Percentiles rank a stretch among this genome's conserved stretches.
phyloP scores from a whole-genome alignment of 2,888 invertebrate genomes.

The Epicampocera succincta region DNA sequence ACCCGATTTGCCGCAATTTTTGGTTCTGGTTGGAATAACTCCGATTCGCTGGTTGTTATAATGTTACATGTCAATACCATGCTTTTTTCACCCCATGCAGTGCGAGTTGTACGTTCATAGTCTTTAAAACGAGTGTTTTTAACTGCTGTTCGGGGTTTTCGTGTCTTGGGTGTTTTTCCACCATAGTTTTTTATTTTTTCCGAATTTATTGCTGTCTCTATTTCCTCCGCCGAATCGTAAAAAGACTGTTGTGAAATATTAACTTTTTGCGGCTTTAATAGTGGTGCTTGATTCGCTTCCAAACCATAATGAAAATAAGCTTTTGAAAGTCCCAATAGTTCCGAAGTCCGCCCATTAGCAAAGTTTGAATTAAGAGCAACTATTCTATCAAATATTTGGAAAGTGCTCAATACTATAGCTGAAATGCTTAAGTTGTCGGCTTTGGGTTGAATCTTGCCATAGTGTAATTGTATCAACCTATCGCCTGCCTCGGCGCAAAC shows the following conservation, averaged over 20 bases:
- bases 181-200: conserved; percentile 81
- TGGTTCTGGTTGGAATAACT: conserved; percentile 85
- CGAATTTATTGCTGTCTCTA: conserved; percentile 67
- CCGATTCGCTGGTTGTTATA: conserved; percentile 85
- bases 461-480: conserved; percentile 40
- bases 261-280: conserved; percentile 82
- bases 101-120: not conserved
- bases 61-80: conserved; percentile 36
- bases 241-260: conserved; percentile 85
- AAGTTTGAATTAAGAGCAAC: conserved; percentile 76
- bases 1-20: conserved; percentile 82
- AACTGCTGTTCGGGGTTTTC: conserved; percentile 65
- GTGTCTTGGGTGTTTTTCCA: conserved; percentile 83
- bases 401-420: conserved; percentile 46
- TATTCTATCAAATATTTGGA: conserved; percentile 75
- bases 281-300: conserved; percentile 75
- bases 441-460: not conserved
- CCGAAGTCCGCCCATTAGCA: conserved; percentile 80
- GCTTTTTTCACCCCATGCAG: conserved; percentile 1
- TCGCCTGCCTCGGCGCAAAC: conserved; percentile 8
- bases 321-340: conserved; percentile 84
- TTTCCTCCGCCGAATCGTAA: conserved; percentile 81
- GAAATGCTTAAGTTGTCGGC: conserved; percentile 3
- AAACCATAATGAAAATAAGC: conserved; percentile 83
- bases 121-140: conserved; percentile 50